Conservation (phyloP, 2,888 invertebrate genomes). For the Siphonodentalium dalli region DNA sequence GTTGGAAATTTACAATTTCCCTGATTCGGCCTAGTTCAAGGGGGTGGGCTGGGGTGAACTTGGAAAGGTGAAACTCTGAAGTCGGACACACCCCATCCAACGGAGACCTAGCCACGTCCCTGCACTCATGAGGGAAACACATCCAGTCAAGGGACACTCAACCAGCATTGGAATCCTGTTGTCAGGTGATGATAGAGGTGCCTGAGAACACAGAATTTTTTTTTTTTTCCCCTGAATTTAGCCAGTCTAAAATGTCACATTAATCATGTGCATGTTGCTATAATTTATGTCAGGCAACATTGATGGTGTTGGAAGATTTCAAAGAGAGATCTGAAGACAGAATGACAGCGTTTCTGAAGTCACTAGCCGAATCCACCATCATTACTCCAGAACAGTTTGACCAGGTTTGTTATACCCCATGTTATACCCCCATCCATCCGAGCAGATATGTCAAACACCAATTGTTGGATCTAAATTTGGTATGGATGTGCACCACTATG, state of each 20-base stretch:
- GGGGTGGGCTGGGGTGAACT: background rate
- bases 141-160: too few relatives aligned
- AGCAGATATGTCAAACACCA: too few relatives aligned
- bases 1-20: too few relatives aligned
- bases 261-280: too few relatives aligned
- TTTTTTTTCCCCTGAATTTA: background rate
- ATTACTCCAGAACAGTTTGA: constrained; percentile 87
- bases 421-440: too few relatives aligned
- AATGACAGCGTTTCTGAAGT: constrained; percentile 80
- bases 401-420: constrained; percentile 72
- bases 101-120: too few relatives aligned
- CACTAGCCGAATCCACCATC: constrained; percentile 76
- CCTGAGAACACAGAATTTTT: too few relatives aligned
- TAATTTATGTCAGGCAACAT: constrained; percentile 72
- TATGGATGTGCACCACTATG: too few relatives aligned
- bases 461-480: too few relatives aligned
- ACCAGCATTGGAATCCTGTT: too few relatives aligned
- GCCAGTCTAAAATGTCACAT: background rate
- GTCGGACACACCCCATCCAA: background rate
- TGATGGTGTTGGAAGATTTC: constrained; percentile 84
- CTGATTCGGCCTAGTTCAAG: too few relatives aligned
- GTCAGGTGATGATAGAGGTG: background rate
- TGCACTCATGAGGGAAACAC: too few relatives aligned
- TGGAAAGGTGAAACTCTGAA: background rate
- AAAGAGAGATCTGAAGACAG: constrained; percentile 80